Evolutionary conservation across 2,888 invertebrate species (phyloP).

Genomic region (Diarsia brunnea): DNA sequence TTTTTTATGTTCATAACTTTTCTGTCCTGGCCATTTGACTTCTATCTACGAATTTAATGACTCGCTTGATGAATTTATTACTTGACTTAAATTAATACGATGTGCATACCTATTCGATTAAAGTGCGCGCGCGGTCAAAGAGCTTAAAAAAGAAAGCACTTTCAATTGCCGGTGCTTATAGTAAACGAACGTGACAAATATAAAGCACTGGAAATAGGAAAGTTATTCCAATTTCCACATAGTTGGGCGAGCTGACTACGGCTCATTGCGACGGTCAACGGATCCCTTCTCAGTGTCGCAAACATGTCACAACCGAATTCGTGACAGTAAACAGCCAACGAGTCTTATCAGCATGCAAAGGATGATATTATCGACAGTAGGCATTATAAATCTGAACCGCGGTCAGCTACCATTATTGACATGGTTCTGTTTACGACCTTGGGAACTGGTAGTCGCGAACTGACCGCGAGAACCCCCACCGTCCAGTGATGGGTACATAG

Average conservation of each 20-base stretch:
- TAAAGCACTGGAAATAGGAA: slow-evolving; percentile 61
- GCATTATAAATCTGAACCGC: slow-evolving; percentile 78
- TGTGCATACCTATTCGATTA: slow-evolving; percentile 37
- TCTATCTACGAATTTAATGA: slow-evolving; percentile 58
- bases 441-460: slow-evolving; percentile 77
- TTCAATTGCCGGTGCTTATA: slow-evolving; percentile 32
- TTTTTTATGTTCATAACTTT: slow-evolving; percentile 75
- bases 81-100: slow-evolving; percentile 28
- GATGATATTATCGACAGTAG: slow-evolving; percentile 80
- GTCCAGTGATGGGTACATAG: slow-evolving; percentile 75
- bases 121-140: not conserved
- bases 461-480: slow-evolving; percentile 71
- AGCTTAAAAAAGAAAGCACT: slow-evolving; percentile 45
- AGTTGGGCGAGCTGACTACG: slow-evolving; percentile 60
- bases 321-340: slow-evolving; percentile 72
- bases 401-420: slow-evolving; percentile 79
- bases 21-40: slow-evolving; percentile 53
- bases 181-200: slow-evolving; percentile 54
- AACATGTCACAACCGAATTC: slow-evolving; percentile 74
- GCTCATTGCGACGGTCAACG: slow-evolving; percentile 64
- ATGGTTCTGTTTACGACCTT: slow-evolving; percentile 80
- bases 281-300: slow-evolving; percentile 72
- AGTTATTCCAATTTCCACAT: slow-evolving; percentile 69
- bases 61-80: slow-evolving; percentile 53
- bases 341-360: slow-evolving; percentile 80